A percentile compares a stretch with the other conserved stretches of the same genome.
These are phyloP conservation scores for Sciurus vulgaris DNA, from an alignment of 2,797 vertebrate genomes.

Conservation along the genomic window DNA sequence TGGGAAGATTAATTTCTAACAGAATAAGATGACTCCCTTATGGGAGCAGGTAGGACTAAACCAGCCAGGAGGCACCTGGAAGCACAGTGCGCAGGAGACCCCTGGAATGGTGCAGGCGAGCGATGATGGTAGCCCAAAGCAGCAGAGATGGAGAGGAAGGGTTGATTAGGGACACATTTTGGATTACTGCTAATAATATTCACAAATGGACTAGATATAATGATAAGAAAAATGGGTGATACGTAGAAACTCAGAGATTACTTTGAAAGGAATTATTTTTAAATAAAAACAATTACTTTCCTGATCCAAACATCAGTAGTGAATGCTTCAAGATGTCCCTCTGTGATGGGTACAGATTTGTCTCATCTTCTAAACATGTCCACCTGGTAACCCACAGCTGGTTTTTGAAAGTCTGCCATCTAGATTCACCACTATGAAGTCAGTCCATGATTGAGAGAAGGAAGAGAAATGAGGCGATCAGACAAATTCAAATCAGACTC, in stretches of 20 bases:
- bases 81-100: neutral
- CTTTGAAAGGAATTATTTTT: conserved; percentile 1
- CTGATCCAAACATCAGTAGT: neutral
- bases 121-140: fast-evolving
- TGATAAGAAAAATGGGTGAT: neutral
- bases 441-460: neutral
- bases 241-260: neutral
- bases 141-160: neutral
- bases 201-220: neutral
- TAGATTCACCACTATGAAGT: neutral
- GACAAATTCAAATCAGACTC: neutral
- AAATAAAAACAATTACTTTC: conserved; percentile 7
- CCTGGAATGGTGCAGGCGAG: neutral
- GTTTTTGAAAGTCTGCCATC: neutral
- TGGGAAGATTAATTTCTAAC: neutral
- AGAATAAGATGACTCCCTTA: neutral
- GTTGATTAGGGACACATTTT: neutral
- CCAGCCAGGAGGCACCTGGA: neutral
- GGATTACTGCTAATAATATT: neutral
- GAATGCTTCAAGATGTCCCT: neutral
- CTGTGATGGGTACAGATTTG: neutral
- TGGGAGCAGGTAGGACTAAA: neutral
- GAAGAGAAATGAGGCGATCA: neutral
- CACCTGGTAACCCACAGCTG: neutral
- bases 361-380: neutral